Base-by-base conservation (phyloP, 2,797 vertebrate genomes). In the Chloroceryle amazona region DNA sequence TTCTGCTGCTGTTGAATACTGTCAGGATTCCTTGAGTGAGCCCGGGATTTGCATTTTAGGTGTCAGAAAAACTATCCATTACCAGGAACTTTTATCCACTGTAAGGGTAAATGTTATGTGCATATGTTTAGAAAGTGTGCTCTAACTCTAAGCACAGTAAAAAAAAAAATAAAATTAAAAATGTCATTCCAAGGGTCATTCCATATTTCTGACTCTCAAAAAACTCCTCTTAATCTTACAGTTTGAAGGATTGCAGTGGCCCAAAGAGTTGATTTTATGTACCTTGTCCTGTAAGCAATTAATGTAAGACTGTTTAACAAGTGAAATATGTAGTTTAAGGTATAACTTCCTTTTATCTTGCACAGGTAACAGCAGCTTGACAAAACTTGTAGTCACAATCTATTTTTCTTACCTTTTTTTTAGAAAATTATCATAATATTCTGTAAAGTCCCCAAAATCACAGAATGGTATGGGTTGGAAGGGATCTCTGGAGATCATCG, bases 11-110 rank as follows among this genome's bases (percentile, higher is more conserved):
- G 37, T 33, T 61, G 20, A 25, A 62, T 23, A 22, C 42, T 90
- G 8, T 42, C 31, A 75, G 46, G 39, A 25, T 42, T 88, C 23
- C 54, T 46, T 0, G 0, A 9, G 13, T 33, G 7, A 89, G 51
- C 9, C 23, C 68, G n/a, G 11, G 23, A 29, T 75, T 87, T 86
- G 22, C 31, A 65, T 80, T 85, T 95, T 28, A 67, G 13, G 6
- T 41, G 21, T 44, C 62, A 90, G 58, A 71, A 89, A 90, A 89
- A 19, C 15, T 52, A 6, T 26, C 17, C 28, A 3, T 76, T 66
- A 31, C 7, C 68, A 37, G 3, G 7, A 9, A 52, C n/a, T 76
- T 49, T 41, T 94, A 29, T 26, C 35, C 7, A 12, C 25, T 65
- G 52, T 22, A 44, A 29, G 4, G 29, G 20, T 42, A 31, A 86